phyloP scores from a whole-genome alignment of 2,113 vertebrate species.

The Centropristis striata region DNA sequence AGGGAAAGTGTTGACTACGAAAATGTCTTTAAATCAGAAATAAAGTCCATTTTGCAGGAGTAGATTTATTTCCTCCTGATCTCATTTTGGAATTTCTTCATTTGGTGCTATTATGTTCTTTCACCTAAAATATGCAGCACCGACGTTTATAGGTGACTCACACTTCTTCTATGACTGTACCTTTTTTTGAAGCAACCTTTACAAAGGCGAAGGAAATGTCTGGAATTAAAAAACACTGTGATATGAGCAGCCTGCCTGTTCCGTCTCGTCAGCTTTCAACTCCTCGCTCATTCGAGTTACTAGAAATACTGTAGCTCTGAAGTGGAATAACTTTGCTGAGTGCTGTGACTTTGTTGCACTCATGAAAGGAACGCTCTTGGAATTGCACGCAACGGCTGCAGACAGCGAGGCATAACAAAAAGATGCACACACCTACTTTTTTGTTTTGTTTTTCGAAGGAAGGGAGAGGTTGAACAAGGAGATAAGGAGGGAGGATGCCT shows the following conservation, averaged over 20 bases:
- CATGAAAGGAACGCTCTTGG: slow-evolving; percentile 22
- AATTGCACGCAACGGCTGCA: neutral
- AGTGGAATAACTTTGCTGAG: slow-evolving; percentile 51
- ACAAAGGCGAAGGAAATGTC: slow-evolving; percentile 44
- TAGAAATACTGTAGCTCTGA: slow-evolving; percentile 40
- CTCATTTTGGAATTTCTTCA: neutral
- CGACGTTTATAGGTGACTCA: slow-evolving; percentile 40
- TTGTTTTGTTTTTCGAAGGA: neutral
- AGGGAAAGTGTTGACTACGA: neutral
- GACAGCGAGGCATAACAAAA: neutral
- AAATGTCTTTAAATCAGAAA: neutral
- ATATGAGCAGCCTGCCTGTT: slow-evolving; percentile 57
- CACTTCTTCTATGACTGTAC: slow-evolving; percentile 5
- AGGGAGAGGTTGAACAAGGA: neutral
- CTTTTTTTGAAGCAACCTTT: slow-evolving; percentile 37
- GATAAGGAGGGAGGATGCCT: neutral
- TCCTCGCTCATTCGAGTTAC: slow-evolving; percentile 3
- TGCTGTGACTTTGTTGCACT: slow-evolving; percentile 50
- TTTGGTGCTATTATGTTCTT: neutral
- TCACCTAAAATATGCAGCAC: slow-evolving; percentile 4
- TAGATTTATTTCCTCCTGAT: neutral
- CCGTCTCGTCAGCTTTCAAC: slow-evolving; percentile 30
- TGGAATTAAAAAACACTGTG: slow-evolving; percentile 41
- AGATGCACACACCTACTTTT: neutral
- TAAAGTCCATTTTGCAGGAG: neutral